phyloP scores from a whole-genome alignment of 2,113 vertebrate genomes.

The Mobula birostris region DNA sequence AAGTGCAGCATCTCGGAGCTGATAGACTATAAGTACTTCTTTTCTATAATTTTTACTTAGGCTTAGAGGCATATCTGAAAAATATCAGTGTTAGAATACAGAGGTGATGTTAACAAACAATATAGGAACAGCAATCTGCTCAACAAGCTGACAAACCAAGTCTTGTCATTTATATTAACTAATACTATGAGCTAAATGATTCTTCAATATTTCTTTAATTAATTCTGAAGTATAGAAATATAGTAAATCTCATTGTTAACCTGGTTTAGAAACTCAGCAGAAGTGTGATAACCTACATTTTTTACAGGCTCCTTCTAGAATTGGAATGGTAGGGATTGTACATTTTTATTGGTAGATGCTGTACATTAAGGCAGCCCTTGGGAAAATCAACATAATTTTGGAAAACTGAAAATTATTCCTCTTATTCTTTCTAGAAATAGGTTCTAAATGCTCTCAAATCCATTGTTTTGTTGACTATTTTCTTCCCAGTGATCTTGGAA shows the following conservation, averaged over 20 bases:
- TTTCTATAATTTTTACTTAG: slow-evolving; percentile 24
- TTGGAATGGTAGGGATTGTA: not conserved
- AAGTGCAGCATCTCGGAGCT: slow-evolving; percentile 15
- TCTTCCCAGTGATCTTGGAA: slow-evolving; percentile 35
- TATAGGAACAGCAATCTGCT: not conserved
- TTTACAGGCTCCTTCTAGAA: not conserved
- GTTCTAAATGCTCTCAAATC: not conserved
- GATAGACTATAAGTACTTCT: not conserved
- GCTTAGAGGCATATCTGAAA: not conserved
- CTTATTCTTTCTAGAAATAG: not conserved
- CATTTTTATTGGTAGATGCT: not conserved
- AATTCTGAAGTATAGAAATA: not conserved
- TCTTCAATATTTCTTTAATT: not conserved
- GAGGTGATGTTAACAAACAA: not conserved
- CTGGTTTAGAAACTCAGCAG: not conserved
- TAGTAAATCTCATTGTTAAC: not conserved
- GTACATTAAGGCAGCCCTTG: not conserved
- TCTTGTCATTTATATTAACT: not conserved
- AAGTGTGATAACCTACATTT: not conserved
- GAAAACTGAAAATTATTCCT: not conserved
- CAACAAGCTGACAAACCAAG: not conserved
- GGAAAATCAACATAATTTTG: not conserved
- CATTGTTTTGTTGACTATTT: not conserved
- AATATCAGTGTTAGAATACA: not conserved
- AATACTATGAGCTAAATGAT: not conserved